Evolutionary conservation across 2,113 vertebrate genomes (phyloP), one percentile per base, ranked within the genome.

Genomic region (Cheilinus undulatus): DNA sequence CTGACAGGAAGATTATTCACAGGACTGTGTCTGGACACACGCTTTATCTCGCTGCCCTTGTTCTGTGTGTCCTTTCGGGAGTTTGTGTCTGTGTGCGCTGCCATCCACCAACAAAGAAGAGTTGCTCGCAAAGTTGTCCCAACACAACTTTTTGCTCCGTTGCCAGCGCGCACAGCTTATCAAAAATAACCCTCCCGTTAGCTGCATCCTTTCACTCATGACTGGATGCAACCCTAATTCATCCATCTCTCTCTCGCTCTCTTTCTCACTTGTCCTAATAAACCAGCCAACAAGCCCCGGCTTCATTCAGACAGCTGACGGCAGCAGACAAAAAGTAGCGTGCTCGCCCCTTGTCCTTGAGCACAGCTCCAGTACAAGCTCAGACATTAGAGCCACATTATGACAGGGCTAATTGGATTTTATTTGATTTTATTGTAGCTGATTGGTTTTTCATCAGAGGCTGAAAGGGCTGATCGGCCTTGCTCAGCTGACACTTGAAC

Each of bases 181-280:
- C 84, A 86, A 86, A 88, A 85, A 91, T 76, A 84, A 82, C 78
- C 69, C 71, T 83, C 80, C 72, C 78, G 43, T 15, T 78, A 82
- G 86, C 64, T 3, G 20, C 66, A 81, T 83, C 67, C 74, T 78
- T 59, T 82, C 78, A 51, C 62, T 78, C 23, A 7, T 46, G 19
- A 89, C 64, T 76, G 84, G 67, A 92, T 78, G 71, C 87, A 86
- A 89, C 89, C 82, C 60, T 86, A 68, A 87, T 90, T 85, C 49
- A 19, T 75, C 54, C 26, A 50, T 62, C 54, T 46, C 22, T 11
- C 46, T 46, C 53, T 0, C 59, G 22, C 64, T 28, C 30, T 15
- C 49, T 45, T 57, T 50, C 65, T 42, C 14, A 20, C 46, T 30
- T 76, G 79, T 74, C 73, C 85, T 80, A 76, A 72, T 80, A 86